Evolutionary conservation across 2,113 vertebrate genomes (phyloP).

Genomic region (Fregata magnificens): DNA sequence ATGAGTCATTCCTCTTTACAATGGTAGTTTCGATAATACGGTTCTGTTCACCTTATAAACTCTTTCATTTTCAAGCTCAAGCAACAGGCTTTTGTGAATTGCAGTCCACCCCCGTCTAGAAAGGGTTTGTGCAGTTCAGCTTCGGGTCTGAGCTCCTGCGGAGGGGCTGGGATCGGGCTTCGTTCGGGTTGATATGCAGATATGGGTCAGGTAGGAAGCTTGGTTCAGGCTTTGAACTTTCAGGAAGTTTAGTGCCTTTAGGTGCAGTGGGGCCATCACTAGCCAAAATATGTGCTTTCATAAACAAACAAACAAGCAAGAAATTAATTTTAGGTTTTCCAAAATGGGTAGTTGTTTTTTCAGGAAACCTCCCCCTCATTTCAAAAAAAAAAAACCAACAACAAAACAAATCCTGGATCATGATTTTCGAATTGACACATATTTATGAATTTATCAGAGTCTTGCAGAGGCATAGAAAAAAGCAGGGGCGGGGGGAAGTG

Average conservation of each 20-base stretch:
- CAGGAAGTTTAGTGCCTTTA: background rate
- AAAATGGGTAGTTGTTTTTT: background rate
- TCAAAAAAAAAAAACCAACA: background rate
- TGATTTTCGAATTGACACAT: background rate
- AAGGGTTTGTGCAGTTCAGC: background rate
- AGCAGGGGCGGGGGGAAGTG: background rate
- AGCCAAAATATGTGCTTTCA: background rate
- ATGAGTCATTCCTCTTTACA: background rate
- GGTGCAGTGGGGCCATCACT: background rate
- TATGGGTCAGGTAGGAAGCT: background rate
- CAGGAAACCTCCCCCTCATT: background rate
- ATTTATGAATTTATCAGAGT: background rate
- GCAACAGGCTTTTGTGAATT: background rate
- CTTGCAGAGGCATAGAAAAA: background rate
- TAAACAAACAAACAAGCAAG: background rate
- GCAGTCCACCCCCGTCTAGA: rapidly evolving
- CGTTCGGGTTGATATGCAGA: rapidly evolving
- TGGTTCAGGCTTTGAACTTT: background rate
- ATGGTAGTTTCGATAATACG: background rate
- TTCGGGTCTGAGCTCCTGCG: background rate
- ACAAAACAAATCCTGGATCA: background rate
- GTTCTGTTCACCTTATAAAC: background rate
- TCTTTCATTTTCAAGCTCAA: background rate
- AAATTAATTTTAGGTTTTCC: background rate
- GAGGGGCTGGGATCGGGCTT: background rate